Evolutionary conservation across 1,140 invertebrate genomes (phyloP), one percentile per base, ranked within the genome.

Genomic region (Ganaspis sp.): DNA sequence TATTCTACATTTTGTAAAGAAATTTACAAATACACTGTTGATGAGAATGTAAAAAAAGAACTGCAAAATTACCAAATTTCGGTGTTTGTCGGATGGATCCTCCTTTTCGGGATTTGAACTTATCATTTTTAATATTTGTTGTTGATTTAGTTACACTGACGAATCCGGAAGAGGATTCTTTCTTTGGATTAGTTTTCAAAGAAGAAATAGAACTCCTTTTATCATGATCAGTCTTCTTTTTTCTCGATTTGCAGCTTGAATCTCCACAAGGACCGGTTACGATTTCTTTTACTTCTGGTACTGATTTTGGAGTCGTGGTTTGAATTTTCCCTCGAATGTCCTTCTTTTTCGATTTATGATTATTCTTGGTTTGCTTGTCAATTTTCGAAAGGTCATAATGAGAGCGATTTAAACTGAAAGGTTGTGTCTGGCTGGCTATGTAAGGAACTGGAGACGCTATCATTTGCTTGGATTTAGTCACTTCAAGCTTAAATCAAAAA

Each of bases 261-360:
- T 76, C 74, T 4, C 74, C 78, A 34, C 74, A 70, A 19, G 74
- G 71, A 49, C 64, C 74, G 3, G n/a, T 26, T 45, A 76, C 74
- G 19, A 53, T 49, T 69, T 70, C 5, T 49, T 29, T 21, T 1
- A 19, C 0, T 81, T 58, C 73, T 45, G 15, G 23, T 3, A 12
- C 26, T 29, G n/a, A 5, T 64, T n/a, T 17, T 17, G 15, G 15
- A 49, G 9, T n/a, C 12, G 42, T 45, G 5, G n/a, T n/a, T 49
- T 49, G 45, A 3, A 49, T 1, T n/a, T 49, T 49, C 5, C 6
- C 12, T 49, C 29, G 29, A 34, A 34, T 6, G 6, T 34, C 17
- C 17, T 49, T 17, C n/a, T 17, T 49, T 49, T 17, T 49, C 45
- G 17, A 5, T 5, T 49, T 49, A 8, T 49, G n/a, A 17, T 17